Percentiles rank a stretch among this genome's conserved stretches.
Conservation (phyloP, 2,113 vertebrate species). For the Burhinus bistriatus region DNA sequence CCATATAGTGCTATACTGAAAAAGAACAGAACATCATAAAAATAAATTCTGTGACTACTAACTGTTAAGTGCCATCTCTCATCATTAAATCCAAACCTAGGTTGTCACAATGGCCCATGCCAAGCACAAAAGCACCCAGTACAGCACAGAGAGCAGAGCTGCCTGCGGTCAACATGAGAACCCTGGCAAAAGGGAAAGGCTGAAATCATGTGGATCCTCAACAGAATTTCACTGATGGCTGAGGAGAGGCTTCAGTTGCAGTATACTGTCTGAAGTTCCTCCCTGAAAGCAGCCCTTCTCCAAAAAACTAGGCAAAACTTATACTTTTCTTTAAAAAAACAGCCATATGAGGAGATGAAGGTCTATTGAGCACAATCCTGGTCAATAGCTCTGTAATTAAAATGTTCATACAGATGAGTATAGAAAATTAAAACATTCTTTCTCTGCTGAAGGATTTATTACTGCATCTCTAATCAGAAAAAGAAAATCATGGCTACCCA, state of each 20-base stretch:
- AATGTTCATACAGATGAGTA: neutral
- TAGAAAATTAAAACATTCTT: neutral
- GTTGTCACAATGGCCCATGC: neutral
- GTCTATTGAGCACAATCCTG: neutral
- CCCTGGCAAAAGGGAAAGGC: neutral
- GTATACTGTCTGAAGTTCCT: neutral
- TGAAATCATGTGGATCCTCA: rapidly evolving
- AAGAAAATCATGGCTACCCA: neutral
- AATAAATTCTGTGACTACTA: neutral
- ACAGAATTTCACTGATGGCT: neutral
- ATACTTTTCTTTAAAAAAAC: neutral
- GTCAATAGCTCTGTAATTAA: neutral
- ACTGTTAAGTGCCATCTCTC: neutral
- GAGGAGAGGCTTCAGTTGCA: neutral
- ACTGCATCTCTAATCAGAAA: neutral
- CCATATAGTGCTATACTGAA: neutral
- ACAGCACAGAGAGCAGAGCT: neutral
- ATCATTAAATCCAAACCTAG: neutral
- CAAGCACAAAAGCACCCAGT: neutral
- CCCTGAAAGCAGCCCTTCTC: neutral
- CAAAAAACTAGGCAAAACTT: neutral
- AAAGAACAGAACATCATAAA: neutral
- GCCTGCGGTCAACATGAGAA: neutral
- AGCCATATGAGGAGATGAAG: neutral
- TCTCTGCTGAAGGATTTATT: neutral